Evolutionary conservation across 2,113 vertebrate genomes (phyloP).

Genomic region (Lepus europaeus): DNA sequence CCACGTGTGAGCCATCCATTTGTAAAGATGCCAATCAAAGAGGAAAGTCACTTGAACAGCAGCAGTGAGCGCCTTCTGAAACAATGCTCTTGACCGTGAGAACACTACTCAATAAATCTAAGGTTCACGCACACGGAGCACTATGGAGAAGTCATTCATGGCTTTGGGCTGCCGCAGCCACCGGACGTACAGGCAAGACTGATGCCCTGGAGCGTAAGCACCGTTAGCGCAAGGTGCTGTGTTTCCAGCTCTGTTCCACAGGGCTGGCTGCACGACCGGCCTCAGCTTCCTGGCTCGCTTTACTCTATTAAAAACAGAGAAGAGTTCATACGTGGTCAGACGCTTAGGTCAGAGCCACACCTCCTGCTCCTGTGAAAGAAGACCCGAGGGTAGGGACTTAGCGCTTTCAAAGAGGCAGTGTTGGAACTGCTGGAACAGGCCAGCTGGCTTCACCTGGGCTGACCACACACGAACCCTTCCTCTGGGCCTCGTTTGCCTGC

Average conservation of each 20-base stretch:
- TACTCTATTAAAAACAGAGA: constrained; percentile 26
- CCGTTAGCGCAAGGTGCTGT: too few relatives aligned
- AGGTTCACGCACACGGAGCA: background rate
- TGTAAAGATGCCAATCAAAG: background rate
- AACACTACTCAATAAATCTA: background rate
- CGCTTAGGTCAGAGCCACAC: background rate
- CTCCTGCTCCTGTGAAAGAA: background rate
- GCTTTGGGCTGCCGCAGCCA: background rate
- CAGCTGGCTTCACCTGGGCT: background rate
- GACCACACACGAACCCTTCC: background rate
- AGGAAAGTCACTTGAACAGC: background rate
- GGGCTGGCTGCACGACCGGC: background rate
- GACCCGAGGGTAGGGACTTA: too few relatives aligned
- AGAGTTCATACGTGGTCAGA: constrained; percentile 1
- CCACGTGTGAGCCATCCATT: background rate
- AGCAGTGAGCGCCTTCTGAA: background rate
- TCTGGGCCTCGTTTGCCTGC: background rate
- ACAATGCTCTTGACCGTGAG: background rate
- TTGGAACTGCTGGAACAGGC: background rate
- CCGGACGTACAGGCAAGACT: too few relatives aligned
- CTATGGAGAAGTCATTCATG: background rate
- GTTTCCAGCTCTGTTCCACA: background rate
- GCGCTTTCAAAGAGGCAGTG: background rate
- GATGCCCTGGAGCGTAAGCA: background rate
- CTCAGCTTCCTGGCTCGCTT: background rate